Base-by-base conservation (phyloP, 2,113 vertebrate genomes). In the Cephalopterus ornatus region DNA sequence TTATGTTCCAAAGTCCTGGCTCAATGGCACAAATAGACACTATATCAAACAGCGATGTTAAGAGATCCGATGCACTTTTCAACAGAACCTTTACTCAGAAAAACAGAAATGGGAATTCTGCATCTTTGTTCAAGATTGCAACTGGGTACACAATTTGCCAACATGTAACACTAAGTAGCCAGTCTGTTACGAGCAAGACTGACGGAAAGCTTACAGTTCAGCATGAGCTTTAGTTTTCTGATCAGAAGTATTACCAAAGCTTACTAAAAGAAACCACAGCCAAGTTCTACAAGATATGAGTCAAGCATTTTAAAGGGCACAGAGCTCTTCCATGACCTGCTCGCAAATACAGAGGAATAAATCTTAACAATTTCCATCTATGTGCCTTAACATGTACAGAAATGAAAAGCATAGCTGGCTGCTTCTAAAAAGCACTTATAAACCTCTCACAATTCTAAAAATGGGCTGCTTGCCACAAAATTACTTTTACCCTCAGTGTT, bases 1-100 rank as follows among this genome's bases (percentile, higher is more conserved):
- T 98, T 98, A 98, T 92, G 94, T 97, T 98, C 97, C 93, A 95
- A 98, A 98, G 98, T 98, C 98, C 97, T 97, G 97, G 98, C 98
- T 98, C 98, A 97, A 96, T 98, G 98, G 99, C 98, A 98, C 98
- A 98, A 98, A 98, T 98, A 99, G 98, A 98, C 98, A 98, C 98
- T 99, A 98, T 98, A 99, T 99, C 98, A 98, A 97, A 97, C 96
- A 98, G 97, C 97, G 97, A 97, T 98, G 98, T 98, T 98, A 99
- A 98, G 96, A 97, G 95, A 96, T 97, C 93, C 93, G 94, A 97
- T 96, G 95, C 94, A 92, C 93, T 97, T 97, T 98, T 95, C 95
- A 93, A 77, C 66, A 12, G 83, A 95, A 91, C 17, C 55, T 95
- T 97, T 97, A 97, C 66, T 94, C 89, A 81, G 28, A 93, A 91